Evolutionary conservation across 2,797 vertebrate genomes (phyloP), one percentile per base, ranked within the genome.

Genomic region (Enteromius fasciolatus): DNA sequence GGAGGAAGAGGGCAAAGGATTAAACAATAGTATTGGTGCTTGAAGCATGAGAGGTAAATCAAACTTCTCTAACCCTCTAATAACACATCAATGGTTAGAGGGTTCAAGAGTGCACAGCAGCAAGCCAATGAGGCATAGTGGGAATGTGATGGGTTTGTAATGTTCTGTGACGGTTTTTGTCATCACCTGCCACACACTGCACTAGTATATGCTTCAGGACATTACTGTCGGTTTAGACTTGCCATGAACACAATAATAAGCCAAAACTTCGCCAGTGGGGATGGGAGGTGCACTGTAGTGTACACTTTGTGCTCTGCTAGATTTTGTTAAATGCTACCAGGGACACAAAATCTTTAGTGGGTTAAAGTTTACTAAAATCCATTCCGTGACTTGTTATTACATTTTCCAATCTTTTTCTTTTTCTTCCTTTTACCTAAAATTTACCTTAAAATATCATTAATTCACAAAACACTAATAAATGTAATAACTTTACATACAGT

Each of bases 21-120:
- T 74, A 68, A 84, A 80, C 52, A 69, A 64, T 20, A 76, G 44
- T 67, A 67, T 63, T 48, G 11, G 17, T 20, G 59, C 44, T 70
- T 78, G 25, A 70, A 61, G 78, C 78, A 64, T 52, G 18, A 73
- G 66, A 36, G 25, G 46, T 81, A 69, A 77, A 85, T 72, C 33
- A 64, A 77, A 33, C 31, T 64, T 72, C 23, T 44, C 63, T 36
- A 76, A 75, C 66, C 64, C 57, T 85, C 79, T 64, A 70, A 78
- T 85, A 66, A 78, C 74, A 85, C 74, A 23, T 84, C 81, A 82
- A 82, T 83, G 70, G 54, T 76, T 69, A 33, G 50, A 80, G 82
- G 88, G 88, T 87, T 87, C n/a, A 82, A 86, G 70, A 54, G 41
- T 74, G 68, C 50, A 66, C 68, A 79, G 84, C 76, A 28, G 72